Conservation (phyloP, 2,797 vertebrate genomes). For the Chaetophractus vellerosus region DNA sequence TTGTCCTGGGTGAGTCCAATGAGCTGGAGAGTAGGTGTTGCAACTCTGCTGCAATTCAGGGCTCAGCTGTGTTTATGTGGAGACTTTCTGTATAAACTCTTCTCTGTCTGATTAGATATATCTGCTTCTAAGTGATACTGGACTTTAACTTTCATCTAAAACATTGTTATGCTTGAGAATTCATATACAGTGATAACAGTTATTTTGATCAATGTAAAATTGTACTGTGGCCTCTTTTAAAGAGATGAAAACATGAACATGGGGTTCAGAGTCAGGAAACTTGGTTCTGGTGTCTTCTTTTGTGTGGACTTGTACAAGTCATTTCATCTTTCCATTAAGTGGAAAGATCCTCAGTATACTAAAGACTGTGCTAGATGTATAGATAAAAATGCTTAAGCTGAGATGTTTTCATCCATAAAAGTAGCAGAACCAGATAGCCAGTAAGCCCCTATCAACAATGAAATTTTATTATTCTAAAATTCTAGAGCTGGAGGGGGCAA, state of each 20-base stretch:
- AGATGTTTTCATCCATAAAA: not conserved
- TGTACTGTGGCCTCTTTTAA: not conserved
- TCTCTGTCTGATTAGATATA: conserved; percentile 84
- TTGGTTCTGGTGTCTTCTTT: not conserved
- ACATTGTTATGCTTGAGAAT: conserved; percentile 77
- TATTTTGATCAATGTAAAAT: conserved; percentile 79
- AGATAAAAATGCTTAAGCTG: not conserved
- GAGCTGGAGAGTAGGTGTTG: no score
- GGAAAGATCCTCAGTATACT: not conserved
- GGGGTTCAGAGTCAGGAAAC: not conserved
- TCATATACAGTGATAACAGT: conserved; percentile 78
- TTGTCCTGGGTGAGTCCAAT: no score
- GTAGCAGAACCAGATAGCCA: not conserved
- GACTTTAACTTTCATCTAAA: conserved; percentile 86
- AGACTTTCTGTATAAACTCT: conserved; percentile 73
- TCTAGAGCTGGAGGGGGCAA: not conserved
- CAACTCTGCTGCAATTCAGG: no score
- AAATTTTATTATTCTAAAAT: not conserved
- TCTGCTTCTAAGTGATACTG: conserved; percentile 82
- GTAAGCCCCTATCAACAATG: accelerated
- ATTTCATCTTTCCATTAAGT: not conserved
- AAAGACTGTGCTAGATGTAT: not conserved
- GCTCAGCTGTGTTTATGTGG: conserved; percentile 64
- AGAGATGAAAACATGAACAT: not conserved
- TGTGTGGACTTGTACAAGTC: not conserved